phyloP scores from a whole-genome alignment of 2,888 invertebrate species.

The Sthenelais limicola region DNA sequence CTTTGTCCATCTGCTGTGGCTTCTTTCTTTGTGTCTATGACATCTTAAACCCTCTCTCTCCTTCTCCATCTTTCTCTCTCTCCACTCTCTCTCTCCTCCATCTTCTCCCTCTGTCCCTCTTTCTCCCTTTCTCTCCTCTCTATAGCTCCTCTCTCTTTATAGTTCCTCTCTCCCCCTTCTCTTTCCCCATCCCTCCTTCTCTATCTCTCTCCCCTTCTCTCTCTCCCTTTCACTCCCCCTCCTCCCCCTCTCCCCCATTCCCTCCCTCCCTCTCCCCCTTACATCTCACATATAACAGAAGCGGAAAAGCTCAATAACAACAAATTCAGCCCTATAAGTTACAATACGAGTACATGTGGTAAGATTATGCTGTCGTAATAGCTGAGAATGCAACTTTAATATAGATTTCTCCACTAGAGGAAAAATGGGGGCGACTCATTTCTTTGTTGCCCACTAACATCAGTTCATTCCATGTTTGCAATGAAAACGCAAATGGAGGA shows the following conservation, averaged over 20 bases:
- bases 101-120: background rate
- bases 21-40: background rate
- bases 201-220: background rate
- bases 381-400: no score
- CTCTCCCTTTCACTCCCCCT: background rate
- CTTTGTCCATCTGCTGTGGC: background rate
- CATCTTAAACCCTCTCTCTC: conserved; percentile 5
- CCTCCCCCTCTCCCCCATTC: background rate
- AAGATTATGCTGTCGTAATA: no score
- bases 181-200: background rate
- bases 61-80: background rate
- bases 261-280: background rate
- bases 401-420: no score
- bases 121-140: background rate
- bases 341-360: no score
- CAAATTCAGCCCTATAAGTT: no score
- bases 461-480: no score
- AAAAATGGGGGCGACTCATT: no score
- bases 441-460: no score
- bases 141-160: background rate
- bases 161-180: background rate
- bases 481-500: no score
- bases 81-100: no score
- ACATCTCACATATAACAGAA: no score
- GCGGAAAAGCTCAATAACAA: no score